A percentile compares a stretch with the other conserved stretches of the same genome.
These are phyloP conservation scores for Druon quercuslanigerum DNA, from an alignment of 1,140 invertebrate species.

Conservation along the genomic window DNA sequence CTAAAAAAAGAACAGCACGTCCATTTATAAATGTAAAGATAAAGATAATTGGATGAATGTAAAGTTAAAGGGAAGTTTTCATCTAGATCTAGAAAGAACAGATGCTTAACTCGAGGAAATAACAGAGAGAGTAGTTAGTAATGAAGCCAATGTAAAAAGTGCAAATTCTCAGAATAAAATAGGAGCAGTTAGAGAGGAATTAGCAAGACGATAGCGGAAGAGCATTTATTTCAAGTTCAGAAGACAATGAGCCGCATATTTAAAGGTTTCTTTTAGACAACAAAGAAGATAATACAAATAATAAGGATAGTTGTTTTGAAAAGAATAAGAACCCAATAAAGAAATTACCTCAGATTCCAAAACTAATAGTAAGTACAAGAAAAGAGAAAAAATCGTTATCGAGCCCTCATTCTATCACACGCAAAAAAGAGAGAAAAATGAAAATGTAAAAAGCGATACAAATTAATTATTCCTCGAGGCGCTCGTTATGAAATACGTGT, in stretches of 20 bases:
- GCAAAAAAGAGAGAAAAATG: background rate
- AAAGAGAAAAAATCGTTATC: background rate
- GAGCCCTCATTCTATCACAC: background rate
- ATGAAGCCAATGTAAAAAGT: background rate
- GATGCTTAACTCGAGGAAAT: background rate
- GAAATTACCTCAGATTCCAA: no score
- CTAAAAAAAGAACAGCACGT: no score
- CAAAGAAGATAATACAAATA: no score
- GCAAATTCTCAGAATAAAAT: background rate
- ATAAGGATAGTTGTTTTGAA: no score
- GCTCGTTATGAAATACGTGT: conserved; percentile 26
- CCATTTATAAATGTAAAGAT: no score
- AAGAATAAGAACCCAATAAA: no score
- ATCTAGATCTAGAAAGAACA: background rate
- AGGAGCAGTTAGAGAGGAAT: background rate
- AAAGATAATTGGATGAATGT: background rate
- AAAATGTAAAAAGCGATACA: background rate
- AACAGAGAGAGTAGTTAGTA: background rate
- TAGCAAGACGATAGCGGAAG: background rate
- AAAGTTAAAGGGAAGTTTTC: conserved; percentile 28
- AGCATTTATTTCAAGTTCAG: background rate
- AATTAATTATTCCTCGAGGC: background rate
- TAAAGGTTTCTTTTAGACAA: background rate
- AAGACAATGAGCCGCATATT: background rate
- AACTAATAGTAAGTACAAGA: no score